Conservation (phyloP, 2,113 vertebrate genomes). For the Strix aluco region DNA sequence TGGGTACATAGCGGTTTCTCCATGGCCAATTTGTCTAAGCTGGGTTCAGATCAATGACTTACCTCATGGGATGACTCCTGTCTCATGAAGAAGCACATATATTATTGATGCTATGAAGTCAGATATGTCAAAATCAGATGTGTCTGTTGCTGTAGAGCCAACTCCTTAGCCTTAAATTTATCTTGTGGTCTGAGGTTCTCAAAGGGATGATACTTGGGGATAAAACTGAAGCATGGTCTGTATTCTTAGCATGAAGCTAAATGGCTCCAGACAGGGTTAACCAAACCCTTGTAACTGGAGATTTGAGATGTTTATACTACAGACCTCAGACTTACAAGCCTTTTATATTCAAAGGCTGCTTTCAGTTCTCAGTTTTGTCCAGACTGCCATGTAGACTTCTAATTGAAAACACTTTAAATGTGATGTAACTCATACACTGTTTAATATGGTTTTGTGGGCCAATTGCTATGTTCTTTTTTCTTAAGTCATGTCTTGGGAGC, state of each 20-base stretch:
- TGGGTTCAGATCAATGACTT: neutral
- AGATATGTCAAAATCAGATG: neutral
- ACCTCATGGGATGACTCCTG: neutral
- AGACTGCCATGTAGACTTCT: neutral
- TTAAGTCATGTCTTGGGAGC: neutral
- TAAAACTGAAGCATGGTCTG: neutral
- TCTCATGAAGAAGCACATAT: neutral
- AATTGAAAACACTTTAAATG: constrained; percentile 28
- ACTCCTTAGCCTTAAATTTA: neutral
- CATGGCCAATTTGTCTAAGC: neutral
- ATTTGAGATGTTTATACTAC: neutral
- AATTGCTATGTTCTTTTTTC: neutral
- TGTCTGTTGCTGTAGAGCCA: neutral
- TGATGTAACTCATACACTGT: neutral
- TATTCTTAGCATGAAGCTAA: neutral
- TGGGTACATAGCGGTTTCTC: neutral
- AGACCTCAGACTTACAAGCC: neutral
- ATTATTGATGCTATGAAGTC: neutral
- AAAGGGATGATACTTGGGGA: neutral
- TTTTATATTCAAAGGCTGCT: constrained; percentile 9
- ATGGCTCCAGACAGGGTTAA: constrained; percentile 2
- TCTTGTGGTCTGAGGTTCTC: neutral
- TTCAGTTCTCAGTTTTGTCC: neutral
- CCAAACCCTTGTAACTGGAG: constrained; percentile 1
- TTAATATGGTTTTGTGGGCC: constrained; percentile 8